phyloP scores from a whole-genome alignment of 2,797 vertebrate species.

The Synaphobranchus kaupii region DNA sequence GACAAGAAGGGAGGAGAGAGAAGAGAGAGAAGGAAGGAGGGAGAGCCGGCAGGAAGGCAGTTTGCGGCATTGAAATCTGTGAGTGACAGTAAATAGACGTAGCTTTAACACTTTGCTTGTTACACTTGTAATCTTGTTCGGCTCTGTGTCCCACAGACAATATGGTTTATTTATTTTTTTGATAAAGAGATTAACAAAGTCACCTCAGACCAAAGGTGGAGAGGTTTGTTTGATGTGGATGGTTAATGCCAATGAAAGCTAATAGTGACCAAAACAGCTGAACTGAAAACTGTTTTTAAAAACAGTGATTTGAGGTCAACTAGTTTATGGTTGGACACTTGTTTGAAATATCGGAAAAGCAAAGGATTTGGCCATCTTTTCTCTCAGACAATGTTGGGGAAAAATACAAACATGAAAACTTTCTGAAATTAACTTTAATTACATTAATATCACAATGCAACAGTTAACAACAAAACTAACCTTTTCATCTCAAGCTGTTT shows the following conservation, averaged over 20 bases:
- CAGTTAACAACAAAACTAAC: not conserved
- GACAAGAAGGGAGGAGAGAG: slow-evolving; percentile 7
- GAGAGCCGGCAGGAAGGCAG: slow-evolving; percentile 27
- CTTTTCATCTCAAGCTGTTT: not conserved
- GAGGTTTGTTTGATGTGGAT: not conserved
- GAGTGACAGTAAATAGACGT: slow-evolving; percentile 52
- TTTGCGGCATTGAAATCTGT: slow-evolving; percentile 33
- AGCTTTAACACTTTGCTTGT: slow-evolving; percentile 63
- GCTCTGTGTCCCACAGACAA: slow-evolving; percentile 40
- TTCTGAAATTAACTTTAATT: not conserved
- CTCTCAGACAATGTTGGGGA: not conserved
- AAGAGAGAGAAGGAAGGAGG: slow-evolving; percentile 1
- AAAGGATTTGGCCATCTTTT: not conserved
- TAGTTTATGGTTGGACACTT: not conserved
- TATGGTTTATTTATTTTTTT: slow-evolving; percentile 75
- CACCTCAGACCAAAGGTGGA: slow-evolving; percentile 55
- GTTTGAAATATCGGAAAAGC: not conserved
- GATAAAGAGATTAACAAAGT: slow-evolving; percentile 78
- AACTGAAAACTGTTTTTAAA: not conserved
- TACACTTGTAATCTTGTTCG: slow-evolving; percentile 54
- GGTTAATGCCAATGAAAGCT: not conserved
- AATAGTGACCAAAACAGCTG: not conserved
- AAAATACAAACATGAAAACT: not conserved
- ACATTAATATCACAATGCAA: not conserved
- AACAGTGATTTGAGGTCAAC: not conserved